Conservation (phyloP, 2,888 invertebrate genomes). For the Hyles lineata region DNA sequence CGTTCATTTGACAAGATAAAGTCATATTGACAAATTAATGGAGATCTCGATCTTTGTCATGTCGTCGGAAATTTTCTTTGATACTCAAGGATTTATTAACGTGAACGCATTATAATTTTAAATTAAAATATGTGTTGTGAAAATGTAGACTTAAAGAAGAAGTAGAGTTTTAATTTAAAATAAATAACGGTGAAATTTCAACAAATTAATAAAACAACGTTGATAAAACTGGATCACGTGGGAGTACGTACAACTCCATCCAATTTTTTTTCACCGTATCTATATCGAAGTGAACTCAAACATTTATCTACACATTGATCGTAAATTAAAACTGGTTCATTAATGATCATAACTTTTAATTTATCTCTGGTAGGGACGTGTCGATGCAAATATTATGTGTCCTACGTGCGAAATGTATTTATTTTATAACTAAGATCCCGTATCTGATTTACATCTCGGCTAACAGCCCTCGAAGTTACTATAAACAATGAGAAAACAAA, state of each 20-base stretch:
- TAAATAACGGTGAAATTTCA: too few relatives aligned
- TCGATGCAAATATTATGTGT: slow-evolving; percentile 62
- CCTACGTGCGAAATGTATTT: slow-evolving; percentile 59
- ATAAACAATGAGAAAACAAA: slow-evolving; percentile 1
- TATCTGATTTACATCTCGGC: slow-evolving; percentile 43
- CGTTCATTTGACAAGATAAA: slow-evolving; percentile 62
- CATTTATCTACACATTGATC: slow-evolving; percentile 69
- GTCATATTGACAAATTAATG: slow-evolving; percentile 60
- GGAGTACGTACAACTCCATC: slow-evolving; percentile 55
- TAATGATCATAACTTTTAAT: slow-evolving; percentile 78
- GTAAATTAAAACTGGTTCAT: slow-evolving; percentile 78
- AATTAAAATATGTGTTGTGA: too few relatives aligned
- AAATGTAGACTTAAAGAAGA: too few relatives aligned
- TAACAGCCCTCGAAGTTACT: slow-evolving; percentile 1
- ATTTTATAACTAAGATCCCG: slow-evolving; percentile 52
- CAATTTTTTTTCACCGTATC: slow-evolving; percentile 64
- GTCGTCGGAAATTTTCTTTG: slow-evolving; percentile 16
- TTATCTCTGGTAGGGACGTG: slow-evolving; percentile 64
- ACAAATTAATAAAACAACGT: neutral
- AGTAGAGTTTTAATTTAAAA: too few relatives aligned
- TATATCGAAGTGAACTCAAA: slow-evolving; percentile 54
- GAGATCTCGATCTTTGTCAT: slow-evolving; percentile 43
- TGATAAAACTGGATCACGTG: slow-evolving; percentile 26
- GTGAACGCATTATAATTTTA: too few relatives aligned
- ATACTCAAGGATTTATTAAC: neutral